phyloP scores from a whole-genome alignment of 2,113 vertebrate genomes.

The Meles meles region DNA sequence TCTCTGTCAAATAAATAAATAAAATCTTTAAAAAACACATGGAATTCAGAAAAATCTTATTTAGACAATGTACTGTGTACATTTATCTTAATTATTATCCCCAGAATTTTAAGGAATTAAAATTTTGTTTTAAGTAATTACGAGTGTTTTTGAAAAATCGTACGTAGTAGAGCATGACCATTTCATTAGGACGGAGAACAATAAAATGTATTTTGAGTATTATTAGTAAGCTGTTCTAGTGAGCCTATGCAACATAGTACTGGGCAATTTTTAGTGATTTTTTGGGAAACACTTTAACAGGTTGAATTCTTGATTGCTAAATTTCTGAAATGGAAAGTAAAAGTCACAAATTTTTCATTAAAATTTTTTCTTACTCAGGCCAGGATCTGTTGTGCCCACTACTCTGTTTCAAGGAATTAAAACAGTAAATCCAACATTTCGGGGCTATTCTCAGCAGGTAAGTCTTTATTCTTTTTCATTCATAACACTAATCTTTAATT shows the following conservation, averaged over 20 bases:
- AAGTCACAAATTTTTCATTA: conserved; percentile 9
- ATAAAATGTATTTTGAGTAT: background rate
- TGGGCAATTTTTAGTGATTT: background rate
- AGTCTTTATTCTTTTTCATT: conserved; percentile 63
- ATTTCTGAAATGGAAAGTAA: conserved; percentile 33
- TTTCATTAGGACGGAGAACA: background rate
- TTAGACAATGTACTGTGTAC: background rate
- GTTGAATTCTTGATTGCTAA: background rate
- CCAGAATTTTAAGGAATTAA: background rate
- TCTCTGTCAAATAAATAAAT: too few species aligned
- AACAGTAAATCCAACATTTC: conserved; percentile 96
- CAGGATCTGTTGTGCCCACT: conserved; percentile 95
- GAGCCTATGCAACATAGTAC: background rate
- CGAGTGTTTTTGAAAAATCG: background rate
- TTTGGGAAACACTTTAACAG: background rate
- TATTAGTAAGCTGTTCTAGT: background rate
- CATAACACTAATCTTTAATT: background rate
- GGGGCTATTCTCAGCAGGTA: conserved; percentile 98
- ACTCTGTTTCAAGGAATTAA: conserved; percentile 99
- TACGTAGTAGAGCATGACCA: background rate
- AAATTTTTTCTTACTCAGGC: conserved; percentile 81
- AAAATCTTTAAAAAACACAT: background rate
- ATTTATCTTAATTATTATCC: conserved; percentile 28
- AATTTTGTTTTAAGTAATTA: background rate
- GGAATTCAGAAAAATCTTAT: background rate